Evolutionary conservation across 2,888 invertebrate genomes (phyloP), one percentile per base, ranked within the genome.

Genomic region (Dromius quadrimaculatus): DNA sequence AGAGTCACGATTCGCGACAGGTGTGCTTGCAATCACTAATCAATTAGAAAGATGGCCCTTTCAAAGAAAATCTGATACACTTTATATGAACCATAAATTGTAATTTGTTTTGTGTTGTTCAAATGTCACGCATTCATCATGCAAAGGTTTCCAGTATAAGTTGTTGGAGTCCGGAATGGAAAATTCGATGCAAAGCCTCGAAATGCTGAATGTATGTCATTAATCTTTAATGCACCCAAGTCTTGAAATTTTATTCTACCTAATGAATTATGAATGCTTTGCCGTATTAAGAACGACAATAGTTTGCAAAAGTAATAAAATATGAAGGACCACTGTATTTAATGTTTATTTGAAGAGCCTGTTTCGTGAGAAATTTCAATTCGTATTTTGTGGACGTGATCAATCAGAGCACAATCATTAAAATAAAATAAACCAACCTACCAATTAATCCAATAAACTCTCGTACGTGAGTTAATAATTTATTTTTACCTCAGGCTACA

Each of bases 61-160:
- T n/a, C n/a, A n/a, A n/a, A n/a, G n/a, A n/a, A n/a, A n/a, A n/a
- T n/a, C n/a, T n/a, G n/a, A n/a, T n/a, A n/a, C n/a, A n/a, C n/a
- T n/a, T n/a, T n/a, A n/a, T n/a, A n/a, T n/a, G 23, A 13, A 5
- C 28, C 28, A 54, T 54, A 54, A 54, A 54, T 54, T 23, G 28
- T 54, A 54, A 47, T 47, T 47, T 47, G 47, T 23, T 28, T 59
- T 59, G 59, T 59, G 34, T 59, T 59, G 59, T 34, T 47, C 59
- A 23, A 36, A 23, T 59, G 59, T 59, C 59, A 59, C 34, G 59
- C 59, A 59, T 59, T 36, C 59, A 59, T 59, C 59, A 59, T 59
- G 59, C 34, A 11, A 34, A 59, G 34, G 59, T 36, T 36, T 59
- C 36, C 36, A 19, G 59, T 34, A 41, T 15, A 41, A 1, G 5